Evolutionary conservation across 23 tunicate species (phyloP).

Genomic region (Clavelina lepadiformis): DNA sequence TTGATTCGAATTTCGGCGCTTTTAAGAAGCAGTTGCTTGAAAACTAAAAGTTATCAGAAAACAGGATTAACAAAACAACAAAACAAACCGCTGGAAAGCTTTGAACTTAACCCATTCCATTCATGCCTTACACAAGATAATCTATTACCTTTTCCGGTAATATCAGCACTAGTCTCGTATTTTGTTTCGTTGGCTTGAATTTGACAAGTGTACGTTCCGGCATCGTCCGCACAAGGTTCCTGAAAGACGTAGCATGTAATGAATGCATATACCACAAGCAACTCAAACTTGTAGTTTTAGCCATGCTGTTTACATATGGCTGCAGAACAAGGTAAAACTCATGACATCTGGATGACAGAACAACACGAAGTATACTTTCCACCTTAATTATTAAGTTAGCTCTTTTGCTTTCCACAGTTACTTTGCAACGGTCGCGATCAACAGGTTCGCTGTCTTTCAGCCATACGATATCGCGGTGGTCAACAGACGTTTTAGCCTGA

Average conservation of each 20-base stretch:
- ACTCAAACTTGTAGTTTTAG: too few species aligned
- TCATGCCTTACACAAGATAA: background rate
- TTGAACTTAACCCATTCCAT: background rate
- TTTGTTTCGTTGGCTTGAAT: slow-evolving; percentile 22
- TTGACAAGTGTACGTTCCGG: slow-evolving; percentile 77
- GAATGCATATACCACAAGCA: too few species aligned
- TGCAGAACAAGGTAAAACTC: too few species aligned
- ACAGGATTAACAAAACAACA: background rate
- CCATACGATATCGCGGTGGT: slow-evolving; percentile 54
- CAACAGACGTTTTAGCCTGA: too few species aligned
- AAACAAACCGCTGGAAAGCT: background rate
- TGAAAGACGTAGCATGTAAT: slow-evolving; percentile 10
- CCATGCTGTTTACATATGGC: too few species aligned
- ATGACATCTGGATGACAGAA: too few species aligned
- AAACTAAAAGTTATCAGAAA: slow-evolving; percentile 19
- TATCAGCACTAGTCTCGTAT: slow-evolving; percentile 66
- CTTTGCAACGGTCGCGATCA: slow-evolving; percentile 19
- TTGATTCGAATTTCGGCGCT: slow-evolving; percentile 45
- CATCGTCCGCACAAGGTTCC: slow-evolving; percentile 72
- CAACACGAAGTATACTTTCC: too few species aligned
- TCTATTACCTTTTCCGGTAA: slow-evolving; percentile 75
- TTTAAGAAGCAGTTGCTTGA: slow-evolving; percentile 42
- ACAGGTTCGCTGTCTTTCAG: slow-evolving; percentile 42
- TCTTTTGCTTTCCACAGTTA: slow-evolving; percentile 1
- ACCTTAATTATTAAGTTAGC: slow-evolving; percentile 48